A percentile compares a stretch with the other conserved stretches of the same genome.
These are phyloP conservation scores for Cheilosia grossa DNA, from an alignment of 2,888 invertebrate species.

Conservation along the genomic window DNA sequence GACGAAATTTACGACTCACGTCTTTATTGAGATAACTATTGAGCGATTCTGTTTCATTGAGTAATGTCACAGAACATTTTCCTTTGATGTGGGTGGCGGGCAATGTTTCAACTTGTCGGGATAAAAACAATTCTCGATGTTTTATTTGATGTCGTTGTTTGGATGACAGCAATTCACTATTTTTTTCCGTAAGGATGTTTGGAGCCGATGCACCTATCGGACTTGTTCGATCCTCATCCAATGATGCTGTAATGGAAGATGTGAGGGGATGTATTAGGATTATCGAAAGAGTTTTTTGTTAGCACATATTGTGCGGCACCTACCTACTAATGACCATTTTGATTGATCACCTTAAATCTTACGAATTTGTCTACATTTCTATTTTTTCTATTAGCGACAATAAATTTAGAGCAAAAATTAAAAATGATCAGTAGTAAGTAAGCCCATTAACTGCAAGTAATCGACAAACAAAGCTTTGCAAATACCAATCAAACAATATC, in stretches of 20 bases:
- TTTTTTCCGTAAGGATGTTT: slow-evolving; percentile 80
- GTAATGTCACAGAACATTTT: slow-evolving; percentile 98
- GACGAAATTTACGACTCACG: slow-evolving; percentile 86
- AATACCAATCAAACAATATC: too few relatives aligned
- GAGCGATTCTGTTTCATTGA: slow-evolving; percentile 99
- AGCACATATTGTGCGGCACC: too few relatives aligned
- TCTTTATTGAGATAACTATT: slow-evolving; percentile 98
- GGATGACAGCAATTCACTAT: slow-evolving; percentile 87
- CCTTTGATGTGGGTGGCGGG: slow-evolving; percentile 99
- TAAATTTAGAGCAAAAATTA: too few relatives aligned
- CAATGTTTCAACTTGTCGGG: slow-evolving; percentile 98
- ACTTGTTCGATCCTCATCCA: slow-evolving; percentile 87
- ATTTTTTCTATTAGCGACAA: too few relatives aligned
- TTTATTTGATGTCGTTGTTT: slow-evolving; percentile 98
- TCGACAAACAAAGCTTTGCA: too few relatives aligned
- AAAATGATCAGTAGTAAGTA: too few relatives aligned
- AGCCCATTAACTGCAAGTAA: too few relatives aligned
- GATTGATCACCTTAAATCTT: too few relatives aligned
- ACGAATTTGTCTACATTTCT: too few relatives aligned
- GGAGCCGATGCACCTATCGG: slow-evolving; percentile 79
- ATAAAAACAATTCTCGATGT: slow-evolving; percentile 98
- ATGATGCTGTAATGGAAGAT: slow-evolving; percentile 85
- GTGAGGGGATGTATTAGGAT: background rate
- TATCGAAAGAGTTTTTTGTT: too few relatives aligned
- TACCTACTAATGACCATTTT: too few relatives aligned